Evolutionary conservation across 2,113 vertebrate species (phyloP).

Genomic region (Cichladusa arquata): DNA sequence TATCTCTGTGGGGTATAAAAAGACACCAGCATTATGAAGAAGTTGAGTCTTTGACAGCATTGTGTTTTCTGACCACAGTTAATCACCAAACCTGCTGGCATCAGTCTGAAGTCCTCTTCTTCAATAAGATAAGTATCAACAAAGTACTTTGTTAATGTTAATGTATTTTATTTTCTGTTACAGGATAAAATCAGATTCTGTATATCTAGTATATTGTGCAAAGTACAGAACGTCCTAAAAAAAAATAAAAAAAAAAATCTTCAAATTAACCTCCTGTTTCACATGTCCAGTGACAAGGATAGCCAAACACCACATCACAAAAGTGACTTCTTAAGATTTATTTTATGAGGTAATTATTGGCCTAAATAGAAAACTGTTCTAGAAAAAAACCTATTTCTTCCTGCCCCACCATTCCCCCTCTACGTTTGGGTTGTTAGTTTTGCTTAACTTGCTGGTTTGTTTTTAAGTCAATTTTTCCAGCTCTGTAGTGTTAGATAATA

Average conservation of each 20-base stretch:
- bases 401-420: too few species aligned
- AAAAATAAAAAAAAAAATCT: slow-evolving; percentile 16
- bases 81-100: slow-evolving; percentile 7
- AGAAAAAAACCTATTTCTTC: background rate
- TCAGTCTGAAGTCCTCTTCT: background rate
- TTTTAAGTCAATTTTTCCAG: background rate
- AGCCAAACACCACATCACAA: background rate
- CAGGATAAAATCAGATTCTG: background rate
- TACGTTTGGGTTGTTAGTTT: background rate
- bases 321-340: background rate
- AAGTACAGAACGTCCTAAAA: slow-evolving; percentile 20
- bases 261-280: slow-evolving; percentile 48
- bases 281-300: background rate
- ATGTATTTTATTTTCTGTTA: slow-evolving; percentile 9
- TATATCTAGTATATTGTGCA: background rate
- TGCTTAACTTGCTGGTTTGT: background rate
- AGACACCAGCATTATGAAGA: background rate
- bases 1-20: background rate
- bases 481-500: background rate
- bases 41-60: slow-evolving; percentile 15
- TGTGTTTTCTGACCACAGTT: slow-evolving; percentile 12
- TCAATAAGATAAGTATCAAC: slow-evolving; percentile 28
- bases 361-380: background rate
- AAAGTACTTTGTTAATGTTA: slow-evolving; percentile 2
- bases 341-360: background rate